Percentiles rank a stretch among this genome's conserved stretches.
Evolutionary conservation across 2,797 vertebrate species (phyloP).

Genomic region (Trachops cirrhosus): DNA sequence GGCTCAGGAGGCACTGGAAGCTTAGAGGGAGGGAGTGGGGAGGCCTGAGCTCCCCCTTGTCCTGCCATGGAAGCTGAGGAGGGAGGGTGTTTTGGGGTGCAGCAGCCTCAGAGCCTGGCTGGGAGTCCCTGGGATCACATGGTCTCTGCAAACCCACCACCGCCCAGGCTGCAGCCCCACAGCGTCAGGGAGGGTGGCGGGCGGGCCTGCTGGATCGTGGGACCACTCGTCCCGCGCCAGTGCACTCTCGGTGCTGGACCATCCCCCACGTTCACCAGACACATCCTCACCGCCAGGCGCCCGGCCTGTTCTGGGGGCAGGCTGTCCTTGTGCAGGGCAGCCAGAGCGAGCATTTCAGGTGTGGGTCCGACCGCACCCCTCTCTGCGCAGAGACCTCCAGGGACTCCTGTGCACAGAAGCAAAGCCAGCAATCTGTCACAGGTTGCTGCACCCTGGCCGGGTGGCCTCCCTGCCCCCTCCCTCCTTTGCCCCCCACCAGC

Average conservation of each 20-base stretch:
- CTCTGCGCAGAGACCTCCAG: neutral
- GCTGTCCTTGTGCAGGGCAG: neutral
- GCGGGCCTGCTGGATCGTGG: neutral
- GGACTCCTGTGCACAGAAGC: neutral
- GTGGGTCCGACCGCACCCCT: fast-evolving
- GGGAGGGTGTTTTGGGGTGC: fast-evolving
- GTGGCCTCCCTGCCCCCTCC: fast-evolving
- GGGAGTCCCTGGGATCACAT: no score
- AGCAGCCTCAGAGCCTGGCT: neutral
- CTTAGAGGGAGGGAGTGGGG: neutral
- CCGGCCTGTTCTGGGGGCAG: neutral
- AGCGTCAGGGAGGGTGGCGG: fast-evolving
- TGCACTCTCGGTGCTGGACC: neutral
- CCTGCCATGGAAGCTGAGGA: neutral
- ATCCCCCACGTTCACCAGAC: fast-evolving
- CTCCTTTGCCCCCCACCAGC: neutral
- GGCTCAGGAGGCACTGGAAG: fast-evolving
- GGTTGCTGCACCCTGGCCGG: neutral
- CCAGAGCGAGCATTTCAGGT: neutral
- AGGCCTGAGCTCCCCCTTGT: neutral
- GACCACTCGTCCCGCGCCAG: fast-evolving
- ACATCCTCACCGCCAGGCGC: fast-evolving
- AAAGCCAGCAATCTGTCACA: neutral
- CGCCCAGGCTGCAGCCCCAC: neutral
- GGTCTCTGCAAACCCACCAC: neutral